Base-by-base conservation (phyloP, 1,140 invertebrate species). In the Gryllus bimaculatus region DNA sequence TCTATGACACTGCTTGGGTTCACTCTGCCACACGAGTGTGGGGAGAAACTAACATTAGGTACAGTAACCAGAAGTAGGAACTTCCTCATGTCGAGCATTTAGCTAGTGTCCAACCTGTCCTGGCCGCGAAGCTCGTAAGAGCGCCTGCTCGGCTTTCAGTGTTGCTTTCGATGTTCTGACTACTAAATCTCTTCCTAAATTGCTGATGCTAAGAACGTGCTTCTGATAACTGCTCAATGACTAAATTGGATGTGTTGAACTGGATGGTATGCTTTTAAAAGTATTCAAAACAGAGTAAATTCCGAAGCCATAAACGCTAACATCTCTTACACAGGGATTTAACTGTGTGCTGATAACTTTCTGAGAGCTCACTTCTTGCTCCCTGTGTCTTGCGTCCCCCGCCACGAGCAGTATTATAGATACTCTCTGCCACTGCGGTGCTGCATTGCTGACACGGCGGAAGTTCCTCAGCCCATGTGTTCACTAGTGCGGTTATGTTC, bases 31-130 rank as follows among this genome's bases (percentile, higher is more conserved):
- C 89, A 90, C 66, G 90, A 91, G 77, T n/a, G 90, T 77, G 91
- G 91, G 76, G 92, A 93, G 83, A 93, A 93, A 85, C 87, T 93
- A 21, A 92, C 91, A 48, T 85, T 93, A 82, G 92, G 91, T 88
- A 85, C 81, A 81, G 74, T 81, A 80, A 79, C 74, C 79, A 75
- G 74, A 78, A 74, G 77, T 48, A 78, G 81, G 81, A 80, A 80
- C 79, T 81, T 81, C 81, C 81, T 80, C 78, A 54, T 80, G 78
- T 80, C 76, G 21, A 12, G 76, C 76, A 77, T 49, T 48, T 66
- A 66, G 48, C 76, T 77, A 10, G 74, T 77, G 48, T 77, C 47
- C 47, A 47, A 48, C 48, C 20, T 18, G 6, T 20, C n/a, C 76
- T 49, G 76, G 21, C 76, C n/a, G 15, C 3, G 39, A 8, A 47